Evolutionary conservation across 2,113 vertebrate species (phyloP), one percentile per base, ranked within the genome.

Genomic region (Pleuronectes platessa): DNA sequence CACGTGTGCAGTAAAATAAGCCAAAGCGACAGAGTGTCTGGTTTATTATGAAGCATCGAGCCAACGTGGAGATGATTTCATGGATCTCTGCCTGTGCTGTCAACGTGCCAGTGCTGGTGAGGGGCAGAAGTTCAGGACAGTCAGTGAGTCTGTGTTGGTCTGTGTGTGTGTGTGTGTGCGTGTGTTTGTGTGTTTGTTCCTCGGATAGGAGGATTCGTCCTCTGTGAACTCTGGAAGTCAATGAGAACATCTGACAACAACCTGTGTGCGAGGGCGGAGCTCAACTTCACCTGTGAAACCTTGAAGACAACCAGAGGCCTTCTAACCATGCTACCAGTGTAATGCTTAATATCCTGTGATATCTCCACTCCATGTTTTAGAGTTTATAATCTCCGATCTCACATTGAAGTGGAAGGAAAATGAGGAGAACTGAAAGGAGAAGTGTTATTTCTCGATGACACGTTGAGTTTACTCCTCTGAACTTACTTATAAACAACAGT

Each of bases 11-110:
- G 23, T n/a, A 7, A 59, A 76, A 70, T 31, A 1, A 35, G 64
- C 68, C 82, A 68, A 64, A 56, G 45, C 61, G 65, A 82, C 87
- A 80, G 82, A 75, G 76, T 67, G 68, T 21, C 69, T 59, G 61
- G 37, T 74, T 87, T 53, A 11, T 42, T 58, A 56, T 0, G 47
- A 31, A 31, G 31, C 31, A 31, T 40, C 12, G 40, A 42, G 40
- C 40, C 40, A 42, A 42, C 40, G 63, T 65, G 54, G 31, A 76
- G 51, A 20, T 20, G 45, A 49, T 18, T 74, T 61, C 74, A 72
- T 77, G 81, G 68, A 67, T 68, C 12, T 56, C 68, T 83, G 74
- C 70, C 71, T 68, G 2, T 24, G 65, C 61, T 88, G 75, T 84
- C 74, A 75, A 55, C 54, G 77, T 78, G 74, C 77, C 74, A 71